These are phyloP conservation scores for Caprella mutica DNA, from an alignment of 2,888 invertebrate species.

Conservation along the genomic window DNA sequence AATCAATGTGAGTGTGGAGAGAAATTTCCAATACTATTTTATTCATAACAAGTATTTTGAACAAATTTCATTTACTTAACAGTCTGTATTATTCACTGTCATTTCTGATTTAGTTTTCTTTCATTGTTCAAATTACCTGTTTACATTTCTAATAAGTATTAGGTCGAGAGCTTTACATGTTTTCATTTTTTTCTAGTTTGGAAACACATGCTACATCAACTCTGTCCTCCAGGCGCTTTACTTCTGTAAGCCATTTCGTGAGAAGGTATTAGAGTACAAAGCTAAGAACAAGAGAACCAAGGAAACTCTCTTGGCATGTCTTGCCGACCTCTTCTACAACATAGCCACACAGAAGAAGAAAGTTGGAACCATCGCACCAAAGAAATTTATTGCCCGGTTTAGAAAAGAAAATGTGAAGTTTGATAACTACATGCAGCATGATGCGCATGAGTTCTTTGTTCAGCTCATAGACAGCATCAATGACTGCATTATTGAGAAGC, in stretches of 20 bases:
- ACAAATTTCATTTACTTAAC: too few species aligned
- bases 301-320: conserved; percentile 92
- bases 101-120: background rate
- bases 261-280: conserved; percentile 96
- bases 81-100: too few species aligned
- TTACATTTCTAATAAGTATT: background rate
- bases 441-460: conserved; percentile 99
- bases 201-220: conserved; percentile 99
- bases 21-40: too few species aligned
- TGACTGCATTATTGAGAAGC: conserved; percentile 67
- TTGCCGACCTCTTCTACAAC: conserved; percentile 96
- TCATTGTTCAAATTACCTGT: background rate
- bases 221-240: conserved; percentile 98
- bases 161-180: too few species aligned
- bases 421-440: conserved; percentile 99
- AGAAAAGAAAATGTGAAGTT: conserved; percentile 46
- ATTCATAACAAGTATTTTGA: too few species aligned
- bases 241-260: conserved; percentile 97
- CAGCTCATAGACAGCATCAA: conserved; percentile 97
- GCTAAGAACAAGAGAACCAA: conserved; percentile 89
- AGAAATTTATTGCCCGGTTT: conserved; percentile 90
- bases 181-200: conserved; percentile 61
- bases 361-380: conserved; percentile 96
- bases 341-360: conserved; percentile 99
- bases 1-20: conserved; percentile 95